These are phyloP conservation scores for Colostygia pectinataria DNA, from an alignment of 2,888 invertebrate genomes.

Conservation along the genomic window DNA sequence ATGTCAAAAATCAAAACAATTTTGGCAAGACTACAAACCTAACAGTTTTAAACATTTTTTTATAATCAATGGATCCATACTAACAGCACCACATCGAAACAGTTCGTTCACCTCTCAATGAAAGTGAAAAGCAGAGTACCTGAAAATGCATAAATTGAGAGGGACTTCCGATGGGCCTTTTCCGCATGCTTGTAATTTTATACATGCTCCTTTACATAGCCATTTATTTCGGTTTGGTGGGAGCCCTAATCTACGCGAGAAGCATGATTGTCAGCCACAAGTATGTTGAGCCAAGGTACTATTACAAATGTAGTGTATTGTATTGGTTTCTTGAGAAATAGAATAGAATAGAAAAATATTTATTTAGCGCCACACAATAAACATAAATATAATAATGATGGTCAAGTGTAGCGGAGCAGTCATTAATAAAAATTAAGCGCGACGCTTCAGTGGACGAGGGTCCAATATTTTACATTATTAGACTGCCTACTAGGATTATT, in stretches of 20 bases:
- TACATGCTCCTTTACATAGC: constrained; percentile 62
- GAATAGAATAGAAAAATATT: no score
- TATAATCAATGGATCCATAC: neutral
- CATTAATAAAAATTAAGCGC: no score
- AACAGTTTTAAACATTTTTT: neutral
- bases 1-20: constrained; percentile 2
- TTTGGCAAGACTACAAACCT: no score
- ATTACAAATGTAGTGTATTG: neutral
- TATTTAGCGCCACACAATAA: no score
- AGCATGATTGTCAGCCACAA: constrained; percentile 49
- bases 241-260: constrained; percentile 61
- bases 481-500: no score
- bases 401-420: no score
- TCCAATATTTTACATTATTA: no score
- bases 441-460: no score
- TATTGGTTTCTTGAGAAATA: no score
- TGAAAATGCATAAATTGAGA: constrained; percentile 31
- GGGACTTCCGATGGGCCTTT: constrained; percentile 53
- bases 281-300: constrained; percentile 45
- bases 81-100: neutral
- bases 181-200: constrained; percentile 56
- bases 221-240: constrained; percentile 63
- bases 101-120: constrained; percentile 11
- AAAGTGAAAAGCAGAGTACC: constrained; percentile 5
- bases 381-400: no score